Conservation (phyloP, 2,797 vertebrate species). For the Sebastes elongatus region DNA sequence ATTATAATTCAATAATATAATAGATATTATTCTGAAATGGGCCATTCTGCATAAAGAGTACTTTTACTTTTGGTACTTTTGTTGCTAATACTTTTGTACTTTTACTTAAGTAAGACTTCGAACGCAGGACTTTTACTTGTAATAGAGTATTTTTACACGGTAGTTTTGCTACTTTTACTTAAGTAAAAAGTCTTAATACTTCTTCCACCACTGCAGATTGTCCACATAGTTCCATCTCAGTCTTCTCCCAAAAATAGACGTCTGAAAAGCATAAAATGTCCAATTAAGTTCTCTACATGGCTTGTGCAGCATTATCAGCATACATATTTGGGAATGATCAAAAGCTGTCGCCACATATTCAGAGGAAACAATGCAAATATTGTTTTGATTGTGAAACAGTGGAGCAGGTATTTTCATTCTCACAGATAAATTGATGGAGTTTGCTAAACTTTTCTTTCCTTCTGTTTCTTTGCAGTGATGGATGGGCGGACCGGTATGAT, state of each 20-base stretch:
- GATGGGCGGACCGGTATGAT: conserved; percentile 97
- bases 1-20: too few relatives aligned
- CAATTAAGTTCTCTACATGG: background rate
- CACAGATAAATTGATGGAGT: background rate
- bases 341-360: background rate
- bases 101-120: too few relatives aligned
- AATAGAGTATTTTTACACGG: too few relatives aligned
- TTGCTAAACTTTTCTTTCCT: background rate
- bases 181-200: too few relatives aligned
- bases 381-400: background rate
- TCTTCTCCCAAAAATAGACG: background rate
- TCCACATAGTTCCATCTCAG: background rate
- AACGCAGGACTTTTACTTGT: too few relatives aligned
- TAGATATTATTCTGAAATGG: too few relatives aligned
- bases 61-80: too few relatives aligned
- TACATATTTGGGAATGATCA: background rate
- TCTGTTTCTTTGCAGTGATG: conserved; percentile 84
- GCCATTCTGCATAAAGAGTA: too few relatives aligned
- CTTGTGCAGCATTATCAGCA: background rate
- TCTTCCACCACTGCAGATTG: background rate
- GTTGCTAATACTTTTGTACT: too few relatives aligned
- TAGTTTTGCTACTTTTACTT: too few relatives aligned
- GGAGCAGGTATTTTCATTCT: background rate
- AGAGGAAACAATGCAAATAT: background rate
- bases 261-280: background rate